Conservation (phyloP, 2,888 invertebrate genomes). For the Notodonta ziczac region DNA sequence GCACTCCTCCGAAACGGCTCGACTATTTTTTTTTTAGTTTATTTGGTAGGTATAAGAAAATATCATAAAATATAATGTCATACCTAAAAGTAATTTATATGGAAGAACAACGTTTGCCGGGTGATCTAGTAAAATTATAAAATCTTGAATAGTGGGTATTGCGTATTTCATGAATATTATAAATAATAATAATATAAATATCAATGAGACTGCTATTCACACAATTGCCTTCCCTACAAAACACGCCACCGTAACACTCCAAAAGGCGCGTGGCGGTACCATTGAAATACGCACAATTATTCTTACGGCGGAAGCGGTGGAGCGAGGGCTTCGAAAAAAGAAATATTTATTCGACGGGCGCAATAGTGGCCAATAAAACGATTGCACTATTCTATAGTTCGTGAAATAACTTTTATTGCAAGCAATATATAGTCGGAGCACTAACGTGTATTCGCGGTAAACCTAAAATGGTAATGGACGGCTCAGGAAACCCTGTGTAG, state of each 20-base stretch:
- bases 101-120: too few species aligned
- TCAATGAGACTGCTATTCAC: too few species aligned
- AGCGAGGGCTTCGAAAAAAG: slow-evolving; percentile 54
- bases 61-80: too few species aligned
- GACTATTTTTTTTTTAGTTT: too few species aligned
- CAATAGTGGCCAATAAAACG: slow-evolving; percentile 71
- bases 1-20: too few species aligned
- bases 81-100: too few species aligned
- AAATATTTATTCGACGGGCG: slow-evolving; percentile 70
- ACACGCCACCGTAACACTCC: slow-evolving; percentile 69
- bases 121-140: too few species aligned
- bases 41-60: too few species aligned
- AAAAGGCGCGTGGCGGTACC: slow-evolving; percentile 69
- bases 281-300: slow-evolving; percentile 68
- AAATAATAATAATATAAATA: too few species aligned
- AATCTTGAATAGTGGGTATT: too few species aligned
- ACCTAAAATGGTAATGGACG: background rate
- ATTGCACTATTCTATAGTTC: slow-evolving; percentile 56
- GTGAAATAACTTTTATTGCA: slow-evolving; percentile 52
- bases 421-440: slow-evolving; percentile 40
- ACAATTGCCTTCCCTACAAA: slow-evolving; percentile 2
- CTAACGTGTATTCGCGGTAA: slow-evolving; percentile 34
- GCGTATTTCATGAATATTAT: too few species aligned
- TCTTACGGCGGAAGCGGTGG: slow-evolving; percentile 55
- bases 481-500: background rate